A percentile compares a stretch with the other conserved stretches of the same genome.
phyloP scores from a whole-genome alignment of 2,113 vertebrate species.

The Calidris pugnax region DNA sequence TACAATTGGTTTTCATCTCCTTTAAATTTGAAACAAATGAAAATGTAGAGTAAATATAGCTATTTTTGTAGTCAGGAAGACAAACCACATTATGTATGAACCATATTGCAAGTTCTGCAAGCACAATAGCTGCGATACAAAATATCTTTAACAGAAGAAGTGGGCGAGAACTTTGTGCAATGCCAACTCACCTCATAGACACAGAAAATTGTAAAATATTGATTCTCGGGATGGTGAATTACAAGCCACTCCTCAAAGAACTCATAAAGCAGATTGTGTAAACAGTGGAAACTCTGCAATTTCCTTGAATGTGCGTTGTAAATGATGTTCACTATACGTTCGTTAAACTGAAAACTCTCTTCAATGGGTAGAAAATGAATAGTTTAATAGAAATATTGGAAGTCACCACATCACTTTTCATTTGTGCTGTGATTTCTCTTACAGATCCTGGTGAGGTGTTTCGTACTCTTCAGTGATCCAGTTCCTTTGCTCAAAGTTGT shows the following conservation, averaged over 20 bases:
- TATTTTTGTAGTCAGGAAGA: background rate
- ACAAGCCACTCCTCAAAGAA: background rate
- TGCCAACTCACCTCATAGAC: background rate
- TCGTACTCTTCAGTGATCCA: background rate
- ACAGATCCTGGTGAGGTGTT: background rate
- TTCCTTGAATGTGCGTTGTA: background rate
- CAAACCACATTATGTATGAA: background rate
- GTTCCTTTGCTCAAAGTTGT: background rate
- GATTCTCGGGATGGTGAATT: background rate
- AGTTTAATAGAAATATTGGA: background rate
- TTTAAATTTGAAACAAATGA: background rate
- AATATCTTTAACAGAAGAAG: background rate
- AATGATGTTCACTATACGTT: background rate
- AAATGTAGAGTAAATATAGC: background rate
- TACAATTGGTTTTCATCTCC: background rate
- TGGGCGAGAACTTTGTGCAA: background rate
- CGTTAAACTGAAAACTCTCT: background rate
- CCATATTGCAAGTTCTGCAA: background rate
- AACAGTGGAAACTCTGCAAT: background rate
- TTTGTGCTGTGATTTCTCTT: background rate
- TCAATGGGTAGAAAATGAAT: background rate
- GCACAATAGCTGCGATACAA: background rate
- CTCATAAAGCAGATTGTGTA: background rate
- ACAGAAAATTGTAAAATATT: background rate
- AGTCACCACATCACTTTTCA: background rate